These are phyloP conservation scores for Eulacestoma nigropectus DNA, from an alignment of 2,113 vertebrate genomes.

Conservation along the genomic window DNA sequence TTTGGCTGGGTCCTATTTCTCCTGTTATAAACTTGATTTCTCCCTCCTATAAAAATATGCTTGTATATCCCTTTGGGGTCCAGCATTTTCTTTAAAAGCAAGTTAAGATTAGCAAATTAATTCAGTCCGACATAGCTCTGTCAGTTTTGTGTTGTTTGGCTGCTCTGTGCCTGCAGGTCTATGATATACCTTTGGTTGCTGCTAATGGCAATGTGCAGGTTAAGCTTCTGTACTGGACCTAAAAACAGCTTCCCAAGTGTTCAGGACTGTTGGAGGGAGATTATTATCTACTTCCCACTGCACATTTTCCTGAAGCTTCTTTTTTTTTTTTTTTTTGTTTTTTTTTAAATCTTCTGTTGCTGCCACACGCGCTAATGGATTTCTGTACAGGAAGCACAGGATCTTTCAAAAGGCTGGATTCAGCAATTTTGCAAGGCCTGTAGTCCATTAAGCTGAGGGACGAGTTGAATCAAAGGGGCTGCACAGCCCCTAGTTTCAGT, in stretches of 20 bases:
- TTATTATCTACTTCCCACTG: neutral
- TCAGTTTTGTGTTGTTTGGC: neutral
- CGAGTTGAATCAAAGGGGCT: slow-evolving; percentile 46
- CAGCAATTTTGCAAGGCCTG: slow-evolving; percentile 34
- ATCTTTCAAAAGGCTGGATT: slow-evolving; percentile 50
- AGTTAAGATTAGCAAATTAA: neutral
- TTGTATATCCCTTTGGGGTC: neutral
- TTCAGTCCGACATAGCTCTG: neutral
- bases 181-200: neutral
- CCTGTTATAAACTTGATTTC: neutral
- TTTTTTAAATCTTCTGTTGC: neutral
- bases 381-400: slow-evolving; percentile 28
- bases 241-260: neutral
- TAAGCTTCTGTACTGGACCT: neutral
- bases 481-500: slow-evolving; percentile 4
- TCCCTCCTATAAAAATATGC: neutral
- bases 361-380: neutral
- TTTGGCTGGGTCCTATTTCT: neutral
- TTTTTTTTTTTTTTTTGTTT: neutral
- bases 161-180: neutral
- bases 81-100: neutral
- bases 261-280: neutral
- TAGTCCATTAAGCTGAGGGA: slow-evolving; percentile 52
- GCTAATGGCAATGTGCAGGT: neutral
- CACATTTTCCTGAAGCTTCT: neutral